These are phyloP conservation scores for Drosophila trichaetosa DNA, from an alignment of 2,888 invertebrate genomes.

Conservation along the genomic window DNA sequence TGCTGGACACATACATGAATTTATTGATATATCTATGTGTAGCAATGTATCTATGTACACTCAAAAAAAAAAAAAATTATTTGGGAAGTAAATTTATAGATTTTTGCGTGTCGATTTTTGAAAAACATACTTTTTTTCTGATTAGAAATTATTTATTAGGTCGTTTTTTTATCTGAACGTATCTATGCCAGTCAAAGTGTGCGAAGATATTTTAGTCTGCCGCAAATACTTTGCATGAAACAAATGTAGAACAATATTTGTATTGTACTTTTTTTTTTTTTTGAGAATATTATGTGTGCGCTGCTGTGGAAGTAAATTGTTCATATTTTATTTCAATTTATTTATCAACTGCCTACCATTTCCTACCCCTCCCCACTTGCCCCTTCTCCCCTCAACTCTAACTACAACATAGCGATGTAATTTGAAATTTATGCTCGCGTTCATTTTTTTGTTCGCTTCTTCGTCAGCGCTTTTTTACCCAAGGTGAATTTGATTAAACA, in stretches of 20 bases:
- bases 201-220: slow-evolving; percentile 27
- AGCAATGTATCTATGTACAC: background rate
- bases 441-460: slow-evolving; percentile 31
- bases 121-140: background rate
- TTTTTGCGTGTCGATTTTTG: background rate
- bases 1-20: slow-evolving; percentile 3
- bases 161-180: background rate
- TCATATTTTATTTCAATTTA: slow-evolving; percentile 58
- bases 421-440: slow-evolving; percentile 54
- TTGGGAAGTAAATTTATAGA: background rate
- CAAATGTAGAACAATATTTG: slow-evolving; percentile 15
- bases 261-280: slow-evolving; percentile 40
- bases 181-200: slow-evolving; percentile 21
- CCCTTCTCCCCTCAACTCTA: background rate
- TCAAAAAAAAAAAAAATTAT: background rate
- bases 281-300: slow-evolving; percentile 33
- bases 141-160: background rate
- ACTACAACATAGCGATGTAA: slow-evolving; percentile 62
- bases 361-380: slow-evolving; percentile 8
- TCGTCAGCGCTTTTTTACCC: slow-evolving; percentile 44
- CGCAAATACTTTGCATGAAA: slow-evolving; percentile 11
- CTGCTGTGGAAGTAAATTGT: slow-evolving; percentile 43
- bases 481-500: slow-evolving; percentile 74
- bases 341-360: slow-evolving; percentile 46
- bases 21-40: background rate